phyloP scores from a whole-genome alignment of 1,140 invertebrate genomes.

The Cyrtorhinus lividipennis region DNA sequence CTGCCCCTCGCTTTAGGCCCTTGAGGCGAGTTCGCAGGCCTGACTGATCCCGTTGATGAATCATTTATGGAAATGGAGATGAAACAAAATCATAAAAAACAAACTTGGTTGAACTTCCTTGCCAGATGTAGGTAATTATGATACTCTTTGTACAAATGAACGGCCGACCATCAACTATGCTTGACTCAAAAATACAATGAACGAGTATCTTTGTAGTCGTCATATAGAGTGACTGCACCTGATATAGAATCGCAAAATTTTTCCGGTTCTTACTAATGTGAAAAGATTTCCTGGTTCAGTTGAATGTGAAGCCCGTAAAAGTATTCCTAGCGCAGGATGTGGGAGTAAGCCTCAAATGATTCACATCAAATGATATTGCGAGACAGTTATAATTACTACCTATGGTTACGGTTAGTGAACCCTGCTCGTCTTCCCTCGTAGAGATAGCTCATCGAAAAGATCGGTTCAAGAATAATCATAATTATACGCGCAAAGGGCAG shows the following conservation, averaged over 20 bases:
- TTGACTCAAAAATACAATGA: too few species aligned
- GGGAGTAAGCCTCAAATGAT: background rate
- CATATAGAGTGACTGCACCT: too few species aligned
- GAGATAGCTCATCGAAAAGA: background rate
- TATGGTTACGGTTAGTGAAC: background rate
- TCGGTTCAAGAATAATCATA: background rate
- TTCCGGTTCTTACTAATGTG: too few species aligned
- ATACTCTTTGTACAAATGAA: too few species aligned
- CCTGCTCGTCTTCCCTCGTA: background rate
- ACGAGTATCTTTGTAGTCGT: too few species aligned
- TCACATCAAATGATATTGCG: background rate
- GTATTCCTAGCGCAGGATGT: background rate
- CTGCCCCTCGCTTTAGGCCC: too few species aligned
- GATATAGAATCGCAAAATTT: too few species aligned
- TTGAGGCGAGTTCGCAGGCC: background rate
- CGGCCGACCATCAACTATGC: too few species aligned
- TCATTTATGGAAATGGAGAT: background rate
- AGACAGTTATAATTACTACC: background rate
- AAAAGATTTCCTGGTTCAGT: too few species aligned
- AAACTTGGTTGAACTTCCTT: too few species aligned
- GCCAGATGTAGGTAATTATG: too few species aligned
- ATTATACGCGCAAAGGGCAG: background rate
- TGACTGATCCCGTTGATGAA: slow-evolving; percentile 5
- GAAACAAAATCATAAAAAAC: slow-evolving; percentile 1
- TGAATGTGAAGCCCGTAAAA: too few species aligned